A percentile compares a stretch with the other conserved stretches of the same genome.
Evolutionary conservation across 2,888 invertebrate species (phyloP).

Genomic region (Chymomyza caudatula): DNA sequence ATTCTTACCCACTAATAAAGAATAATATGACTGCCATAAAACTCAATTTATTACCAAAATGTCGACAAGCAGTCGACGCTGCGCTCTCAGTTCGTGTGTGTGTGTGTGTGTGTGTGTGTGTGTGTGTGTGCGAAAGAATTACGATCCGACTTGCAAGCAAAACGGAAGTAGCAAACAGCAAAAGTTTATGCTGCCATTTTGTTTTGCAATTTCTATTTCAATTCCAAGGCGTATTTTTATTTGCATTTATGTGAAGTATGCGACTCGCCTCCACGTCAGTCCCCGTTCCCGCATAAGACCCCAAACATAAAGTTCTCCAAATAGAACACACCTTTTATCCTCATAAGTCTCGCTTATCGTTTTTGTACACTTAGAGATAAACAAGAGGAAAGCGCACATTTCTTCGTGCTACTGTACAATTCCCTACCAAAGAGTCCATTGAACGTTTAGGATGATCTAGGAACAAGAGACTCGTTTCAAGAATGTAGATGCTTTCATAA

Average conservation of each 20-base stretch:
- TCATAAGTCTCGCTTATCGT: too few species aligned
- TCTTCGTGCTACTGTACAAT: too few species aligned
- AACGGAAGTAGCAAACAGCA: slow-evolving; percentile 26
- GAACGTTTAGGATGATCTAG: too few species aligned
- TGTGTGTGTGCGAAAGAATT: slow-evolving; percentile 48
- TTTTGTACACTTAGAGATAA: too few species aligned
- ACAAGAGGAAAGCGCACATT: too few species aligned
- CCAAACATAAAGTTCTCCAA: too few species aligned
- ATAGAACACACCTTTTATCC: too few species aligned
- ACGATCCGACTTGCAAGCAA: slow-evolving; percentile 41
- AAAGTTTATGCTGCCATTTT: slow-evolving; percentile 60
- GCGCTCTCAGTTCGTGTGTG: slow-evolving; percentile 9
- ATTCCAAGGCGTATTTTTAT: slow-evolving; percentile 54
- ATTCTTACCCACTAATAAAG: slow-evolving; percentile 71
- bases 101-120: slow-evolving; percentile 8
- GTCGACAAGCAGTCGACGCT: slow-evolving; percentile 60
- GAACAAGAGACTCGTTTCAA: too few species aligned
- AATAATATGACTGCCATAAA: slow-evolving; percentile 71
- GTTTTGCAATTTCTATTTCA: slow-evolving; percentile 60
- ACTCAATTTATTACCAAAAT: slow-evolving; percentile 70
- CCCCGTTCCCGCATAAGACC: too few species aligned
- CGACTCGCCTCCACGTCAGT: neutral
- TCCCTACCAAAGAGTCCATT: too few species aligned
- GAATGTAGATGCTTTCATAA: too few species aligned
- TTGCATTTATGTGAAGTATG: slow-evolving; percentile 44